phyloP scores from a whole-genome alignment of 1,140 invertebrate genomes.

The Chlorops oryzae region DNA sequence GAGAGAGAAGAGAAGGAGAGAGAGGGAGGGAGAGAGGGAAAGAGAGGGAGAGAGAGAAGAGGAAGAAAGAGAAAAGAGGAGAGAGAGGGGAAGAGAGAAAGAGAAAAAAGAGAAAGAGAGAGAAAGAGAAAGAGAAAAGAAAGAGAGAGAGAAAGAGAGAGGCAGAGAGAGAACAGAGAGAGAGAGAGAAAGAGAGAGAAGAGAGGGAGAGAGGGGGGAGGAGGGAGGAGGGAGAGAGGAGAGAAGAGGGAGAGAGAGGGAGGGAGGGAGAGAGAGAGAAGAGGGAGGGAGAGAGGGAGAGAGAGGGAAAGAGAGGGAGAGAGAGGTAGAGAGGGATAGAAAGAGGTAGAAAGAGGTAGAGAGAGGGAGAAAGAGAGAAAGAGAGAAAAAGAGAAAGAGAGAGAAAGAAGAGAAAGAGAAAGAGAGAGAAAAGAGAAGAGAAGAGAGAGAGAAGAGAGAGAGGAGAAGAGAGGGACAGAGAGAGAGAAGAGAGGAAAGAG shows the following conservation, averaged over 20 bases:
- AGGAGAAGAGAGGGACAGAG: neutral
- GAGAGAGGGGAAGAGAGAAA: slow-evolving; percentile 27
- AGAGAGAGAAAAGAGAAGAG: neutral
- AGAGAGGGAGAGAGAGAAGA: slow-evolving; percentile 6
- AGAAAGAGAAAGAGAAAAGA: slow-evolving; percentile 9
- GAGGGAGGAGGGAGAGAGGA: neutral
- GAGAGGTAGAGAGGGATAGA: neutral
- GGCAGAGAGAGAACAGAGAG: slow-evolving; percentile 12
- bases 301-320: neutral
- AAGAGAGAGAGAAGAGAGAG: neutral
- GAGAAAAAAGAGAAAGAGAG: slow-evolving; percentile 27
- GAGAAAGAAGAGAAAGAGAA: neutral
- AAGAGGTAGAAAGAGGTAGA: neutral
- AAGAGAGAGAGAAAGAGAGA: slow-evolving; percentile 17
- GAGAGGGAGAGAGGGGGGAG: slow-evolving; percentile 3
- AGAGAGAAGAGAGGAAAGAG: neutral
- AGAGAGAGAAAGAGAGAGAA: slow-evolving; percentile 1
- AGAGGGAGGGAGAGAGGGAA: slow-evolving; percentile 8
- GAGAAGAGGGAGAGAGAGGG: neutral
- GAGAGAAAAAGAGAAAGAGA: neutral
- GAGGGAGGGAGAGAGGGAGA: neutral
- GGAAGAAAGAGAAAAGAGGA: slow-evolving; percentile 13
- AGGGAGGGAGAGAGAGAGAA: neutral
- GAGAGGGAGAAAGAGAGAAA: neutral
- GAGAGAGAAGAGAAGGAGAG: too few species aligned